These are phyloP conservation scores for Python bivittatus DNA, from an alignment of 2,113 vertebrate genomes.

Conservation along the genomic window DNA sequence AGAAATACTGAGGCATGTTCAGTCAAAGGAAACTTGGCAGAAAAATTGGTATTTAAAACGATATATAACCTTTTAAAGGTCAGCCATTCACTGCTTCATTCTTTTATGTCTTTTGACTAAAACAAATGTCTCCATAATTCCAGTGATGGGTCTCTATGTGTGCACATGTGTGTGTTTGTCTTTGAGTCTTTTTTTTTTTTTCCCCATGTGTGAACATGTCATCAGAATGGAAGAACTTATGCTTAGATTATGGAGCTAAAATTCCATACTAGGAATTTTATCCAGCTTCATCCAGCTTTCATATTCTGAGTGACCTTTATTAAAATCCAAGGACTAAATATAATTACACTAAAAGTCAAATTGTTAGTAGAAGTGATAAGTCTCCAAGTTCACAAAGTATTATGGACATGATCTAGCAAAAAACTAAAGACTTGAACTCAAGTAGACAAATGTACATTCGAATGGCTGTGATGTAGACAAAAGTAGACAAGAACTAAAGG, in stretches of 20 bases:
- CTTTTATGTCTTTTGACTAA: constrained; percentile 54
- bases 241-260: background rate
- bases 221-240: constrained; percentile 3
- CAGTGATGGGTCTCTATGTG: background rate
- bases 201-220: background rate
- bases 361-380: background rate
- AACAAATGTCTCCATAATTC: constrained; percentile 50
- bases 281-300: background rate
- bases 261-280: constrained; percentile 2
- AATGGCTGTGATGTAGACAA: background rate
- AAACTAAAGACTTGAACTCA: background rate
- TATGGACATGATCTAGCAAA: background rate
- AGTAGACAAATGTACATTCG: background rate
- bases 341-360: background rate
- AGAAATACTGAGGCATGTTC: constrained; percentile 40
- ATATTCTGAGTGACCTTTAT: background rate
- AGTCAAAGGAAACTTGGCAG: constrained; percentile 53
- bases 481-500: background rate
- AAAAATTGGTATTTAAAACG: constrained; percentile 59
- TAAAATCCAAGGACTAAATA: background rate
- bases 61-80: constrained; percentile 64
- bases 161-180: background rate
- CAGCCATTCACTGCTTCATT: constrained; percentile 45
- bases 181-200: background rate
- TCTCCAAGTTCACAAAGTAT: background rate